phyloP scores from a whole-genome alignment of 2,888 invertebrate species.

The Athrips mouffetella region DNA sequence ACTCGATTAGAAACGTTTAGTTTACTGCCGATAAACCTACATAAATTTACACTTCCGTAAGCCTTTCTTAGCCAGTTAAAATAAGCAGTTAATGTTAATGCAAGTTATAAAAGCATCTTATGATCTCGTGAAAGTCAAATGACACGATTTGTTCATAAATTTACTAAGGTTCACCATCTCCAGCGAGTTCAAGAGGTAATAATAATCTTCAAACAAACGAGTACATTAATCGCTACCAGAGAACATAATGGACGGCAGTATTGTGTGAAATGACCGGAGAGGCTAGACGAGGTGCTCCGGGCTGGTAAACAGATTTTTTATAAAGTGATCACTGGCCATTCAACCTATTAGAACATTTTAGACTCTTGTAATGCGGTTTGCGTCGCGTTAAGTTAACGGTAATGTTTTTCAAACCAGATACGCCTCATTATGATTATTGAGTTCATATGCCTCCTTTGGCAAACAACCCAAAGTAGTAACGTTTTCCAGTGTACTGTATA shows the following conservation, averaged over 20 bases:
- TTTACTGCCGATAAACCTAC: constrained; percentile 3
- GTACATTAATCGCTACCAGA: constrained; percentile 5
- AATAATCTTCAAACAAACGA: constrained; percentile 8
- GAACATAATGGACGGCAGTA: background rate
- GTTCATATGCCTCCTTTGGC: background rate
- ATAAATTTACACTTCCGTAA: constrained; percentile 2
- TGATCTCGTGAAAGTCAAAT: too few relatives aligned
- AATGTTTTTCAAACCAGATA: constrained; percentile 17
- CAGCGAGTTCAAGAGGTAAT: background rate
- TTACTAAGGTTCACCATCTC: background rate
- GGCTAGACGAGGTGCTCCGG: constrained; percentile 24
- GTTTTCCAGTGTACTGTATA: too few relatives aligned
- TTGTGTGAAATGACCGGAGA: constrained; percentile 17
- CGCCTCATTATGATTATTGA: background rate
- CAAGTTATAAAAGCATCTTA: too few relatives aligned
- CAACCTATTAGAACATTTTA: constrained; percentile 24
- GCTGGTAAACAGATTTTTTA: constrained; percentile 38
- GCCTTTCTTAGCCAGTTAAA: background rate
- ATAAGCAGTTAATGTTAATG: constrained; percentile 1
- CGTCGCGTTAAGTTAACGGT: constrained; percentile 17
- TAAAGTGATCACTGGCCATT: constrained; percentile 26
- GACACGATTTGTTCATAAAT: too few relatives aligned
- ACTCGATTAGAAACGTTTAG: background rate
- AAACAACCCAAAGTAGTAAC: too few relatives aligned
- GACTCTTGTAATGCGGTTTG: constrained; percentile 14